Base-by-base conservation (phyloP, 2,888 invertebrate species). In the Chymomyza procnemis region DNA sequence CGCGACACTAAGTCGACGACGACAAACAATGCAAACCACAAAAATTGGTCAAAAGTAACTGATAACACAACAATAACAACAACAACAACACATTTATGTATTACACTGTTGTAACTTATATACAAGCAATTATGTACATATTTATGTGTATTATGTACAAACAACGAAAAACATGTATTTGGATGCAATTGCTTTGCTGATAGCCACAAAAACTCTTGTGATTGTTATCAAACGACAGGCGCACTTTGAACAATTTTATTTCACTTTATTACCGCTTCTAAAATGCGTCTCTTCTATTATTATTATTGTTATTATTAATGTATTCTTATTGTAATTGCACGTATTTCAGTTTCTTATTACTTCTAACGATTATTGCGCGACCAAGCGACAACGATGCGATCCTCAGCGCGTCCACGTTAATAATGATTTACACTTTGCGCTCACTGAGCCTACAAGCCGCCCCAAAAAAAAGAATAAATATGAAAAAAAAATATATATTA, bases 31-130 rank as follows among this genome's bases (percentile, higher is more conserved):
- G 78, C 66, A 83, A 80, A 68, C 79, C 83, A 70, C 77, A 76
- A 76, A 79, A 67, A 79, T 68, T 78, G 82, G 68, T 69, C 73
- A 77, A 75, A 76, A 75, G 75, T 74, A 69, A 57, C 70, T 77
- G 80, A 80, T 80, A 78, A 80, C 34, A n/a, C n/a, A n/a, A n/a
- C n/a, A n/a, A n/a, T n/a, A n/a, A n/a, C n/a, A n/a, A n/a, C n/a
- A n/a, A n/a, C n/a, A n/a, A n/a, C n/a, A n/a, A n/a, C n/a, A 41
- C 30, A 47, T 21, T 66, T n/a, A 52, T 57, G 19, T 58, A 66
- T 52, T 62, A 59, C 30, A 47, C 21, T 66, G 18, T 56, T 57
- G 19, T 58, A 66, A 56, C 62, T 58, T 41, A 41, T 62, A 41
- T 47, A 50, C 59, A 30, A 18, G 60, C 58, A 59, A 61, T 61